Conservation (phyloP, 2,113 vertebrate genomes). For the Platysteira castanea region DNA sequence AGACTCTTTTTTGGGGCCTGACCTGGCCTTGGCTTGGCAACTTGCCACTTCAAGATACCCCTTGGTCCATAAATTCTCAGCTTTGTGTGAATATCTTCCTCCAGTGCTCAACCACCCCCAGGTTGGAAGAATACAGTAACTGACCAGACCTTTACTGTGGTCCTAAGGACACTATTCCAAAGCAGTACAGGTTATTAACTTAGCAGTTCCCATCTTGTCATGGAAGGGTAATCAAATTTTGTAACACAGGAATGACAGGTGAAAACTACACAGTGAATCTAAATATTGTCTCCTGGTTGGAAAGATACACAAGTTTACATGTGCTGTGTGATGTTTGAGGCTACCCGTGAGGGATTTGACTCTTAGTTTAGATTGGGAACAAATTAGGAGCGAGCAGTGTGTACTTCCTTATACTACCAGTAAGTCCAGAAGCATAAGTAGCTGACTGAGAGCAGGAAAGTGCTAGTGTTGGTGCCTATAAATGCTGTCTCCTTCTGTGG, state of each 20-base stretch:
- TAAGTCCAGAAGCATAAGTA: background rate
- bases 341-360: background rate
- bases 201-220: background rate
- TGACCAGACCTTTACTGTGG: background rate
- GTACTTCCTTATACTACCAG: background rate
- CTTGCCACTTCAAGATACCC: background rate
- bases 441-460: background rate
- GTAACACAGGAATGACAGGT: background rate
- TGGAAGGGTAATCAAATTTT: background rate
- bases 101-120: background rate
- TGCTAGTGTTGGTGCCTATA: background rate
- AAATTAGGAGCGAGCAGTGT: background rate
- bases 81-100: background rate
- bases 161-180: background rate
- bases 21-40: background rate
- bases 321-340: background rate
- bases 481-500: background rate
- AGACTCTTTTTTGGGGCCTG: background rate
- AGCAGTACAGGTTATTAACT: background rate
- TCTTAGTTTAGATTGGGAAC: background rate
- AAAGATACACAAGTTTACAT: background rate
- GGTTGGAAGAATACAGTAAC: background rate
- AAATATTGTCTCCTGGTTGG: background rate
- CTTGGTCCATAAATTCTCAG: background rate
- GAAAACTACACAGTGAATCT: background rate